Evolutionary conservation across 2,113 vertebrate species (phyloP).

Genomic region (Hydrochoerus hydrochaeris): DNA sequence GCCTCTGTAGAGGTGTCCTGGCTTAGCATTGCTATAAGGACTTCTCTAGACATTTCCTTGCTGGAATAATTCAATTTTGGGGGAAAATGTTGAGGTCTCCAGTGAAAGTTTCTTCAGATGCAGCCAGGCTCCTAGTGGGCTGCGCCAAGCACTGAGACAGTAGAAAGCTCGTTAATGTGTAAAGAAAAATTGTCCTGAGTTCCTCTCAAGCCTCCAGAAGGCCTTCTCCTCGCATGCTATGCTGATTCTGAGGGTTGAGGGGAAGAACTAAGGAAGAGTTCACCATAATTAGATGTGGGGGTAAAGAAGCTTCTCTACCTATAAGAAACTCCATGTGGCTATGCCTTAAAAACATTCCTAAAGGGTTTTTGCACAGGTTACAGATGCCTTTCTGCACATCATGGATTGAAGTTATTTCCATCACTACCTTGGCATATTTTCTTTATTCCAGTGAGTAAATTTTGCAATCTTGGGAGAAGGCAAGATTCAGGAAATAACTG

Average conservation of each 20-base stretch:
- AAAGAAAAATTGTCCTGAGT: not conserved
- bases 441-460: conserved; percentile 26
- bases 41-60: not conserved
- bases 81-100: not conserved
- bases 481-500: not conserved
- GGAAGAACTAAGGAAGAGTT: not conserved
- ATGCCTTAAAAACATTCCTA: not conserved
- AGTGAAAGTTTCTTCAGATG: not conserved
- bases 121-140: not conserved
- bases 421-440: not conserved
- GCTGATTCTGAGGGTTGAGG: not conserved
- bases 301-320: not conserved
- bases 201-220: not conserved
- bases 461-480: not conserved
- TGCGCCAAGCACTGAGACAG: not conserved
- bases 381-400: conserved; percentile 1
- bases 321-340: not conserved
- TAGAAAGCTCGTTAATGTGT: not conserved
- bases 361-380: not conserved
- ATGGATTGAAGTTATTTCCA: not conserved
- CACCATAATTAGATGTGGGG: not conserved
- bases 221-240: not conserved
- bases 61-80: not conserved
- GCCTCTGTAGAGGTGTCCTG: not conserved
- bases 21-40: not conserved